Evolutionary conservation across 2,797 vertebrate species (phyloP).

Genomic region (Acomys russatus): DNA sequence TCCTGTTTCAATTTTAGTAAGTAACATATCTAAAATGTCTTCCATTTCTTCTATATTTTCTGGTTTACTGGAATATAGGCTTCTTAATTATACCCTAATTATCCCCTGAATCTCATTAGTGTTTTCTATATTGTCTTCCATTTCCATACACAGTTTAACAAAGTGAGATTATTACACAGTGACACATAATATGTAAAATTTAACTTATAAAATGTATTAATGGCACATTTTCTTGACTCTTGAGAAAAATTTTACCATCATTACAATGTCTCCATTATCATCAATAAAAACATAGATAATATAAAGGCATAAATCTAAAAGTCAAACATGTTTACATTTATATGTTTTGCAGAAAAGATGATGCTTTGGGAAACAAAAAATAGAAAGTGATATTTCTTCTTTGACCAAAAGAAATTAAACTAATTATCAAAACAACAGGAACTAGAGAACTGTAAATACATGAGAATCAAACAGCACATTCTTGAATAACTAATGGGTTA

Average conservation of each 20-base stretch:
- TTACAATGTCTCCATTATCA: neutral
- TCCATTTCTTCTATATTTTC: too few relatives aligned
- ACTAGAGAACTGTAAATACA: neutral
- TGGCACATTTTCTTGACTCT: neutral
- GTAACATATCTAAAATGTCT: too few relatives aligned
- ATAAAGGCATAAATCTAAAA: neutral
- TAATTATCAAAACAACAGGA: neutral
- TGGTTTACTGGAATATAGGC: too few relatives aligned
- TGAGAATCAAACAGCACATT: neutral
- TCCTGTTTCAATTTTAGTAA: too few relatives aligned
- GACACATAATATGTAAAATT: constrained; percentile 50
- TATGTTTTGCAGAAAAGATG: too few relatives aligned
- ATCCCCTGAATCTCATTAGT: neutral
- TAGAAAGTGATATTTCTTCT: neutral
- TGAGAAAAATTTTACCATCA: neutral
- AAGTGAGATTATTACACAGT: constrained; percentile 23
- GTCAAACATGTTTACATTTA: too few relatives aligned
- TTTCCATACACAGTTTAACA: neutral
- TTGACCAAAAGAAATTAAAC: neutral
- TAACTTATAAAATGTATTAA: constrained; percentile 57
- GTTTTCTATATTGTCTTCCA: neutral
- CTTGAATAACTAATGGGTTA: neutral
- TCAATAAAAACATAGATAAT: neutral
- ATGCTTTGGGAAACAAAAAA: too few relatives aligned
- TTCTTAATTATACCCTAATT: too few relatives aligned